A percentile compares a stretch with the other conserved stretches of the same genome.
These are phyloP conservation scores for Gnathonemus longibarbis DNA, from an alignment of 2,113 vertebrate genomes.

Conservation along the genomic window DNA sequence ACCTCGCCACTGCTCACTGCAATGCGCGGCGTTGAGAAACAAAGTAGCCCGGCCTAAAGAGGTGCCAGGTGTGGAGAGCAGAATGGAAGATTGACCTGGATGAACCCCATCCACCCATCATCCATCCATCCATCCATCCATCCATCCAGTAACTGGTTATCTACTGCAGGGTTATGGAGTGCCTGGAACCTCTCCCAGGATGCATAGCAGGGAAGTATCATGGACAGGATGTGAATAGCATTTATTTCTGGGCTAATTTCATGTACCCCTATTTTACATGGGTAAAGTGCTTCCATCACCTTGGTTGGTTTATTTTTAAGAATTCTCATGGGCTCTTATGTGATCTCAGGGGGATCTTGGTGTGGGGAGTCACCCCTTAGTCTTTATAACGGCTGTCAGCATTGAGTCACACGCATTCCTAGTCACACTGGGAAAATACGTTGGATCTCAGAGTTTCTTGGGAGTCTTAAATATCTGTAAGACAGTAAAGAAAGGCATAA, in stretches of 20 bases:
- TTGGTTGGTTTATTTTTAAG: background rate
- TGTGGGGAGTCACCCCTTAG: background rate
- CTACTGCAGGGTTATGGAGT: background rate
- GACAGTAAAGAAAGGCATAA: background rate
- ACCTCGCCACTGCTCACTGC: background rate
- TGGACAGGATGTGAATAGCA: background rate
- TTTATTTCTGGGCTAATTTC: background rate
- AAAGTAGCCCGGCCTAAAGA: background rate
- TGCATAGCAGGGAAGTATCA: background rate
- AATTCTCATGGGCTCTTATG: background rate
- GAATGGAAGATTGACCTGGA: background rate
- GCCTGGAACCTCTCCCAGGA: background rate
- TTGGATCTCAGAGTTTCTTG: background rate
- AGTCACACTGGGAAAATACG: slow-evolving; percentile 4
- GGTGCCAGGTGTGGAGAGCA: background rate
- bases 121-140: background rate
- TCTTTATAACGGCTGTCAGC: slow-evolving; percentile 2
- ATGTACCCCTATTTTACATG: background rate
- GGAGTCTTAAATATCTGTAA: background rate
- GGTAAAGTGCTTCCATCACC: background rate
- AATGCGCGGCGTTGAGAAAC: background rate
- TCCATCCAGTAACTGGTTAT: background rate
- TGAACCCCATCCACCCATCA: background rate
- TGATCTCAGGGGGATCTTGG: background rate
- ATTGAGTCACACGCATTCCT: background rate